Percentiles rank a stretch among this genome's conserved stretches.
Conservation (phyloP, 2,797 vertebrate species). For the Remorina albescens region DNA sequence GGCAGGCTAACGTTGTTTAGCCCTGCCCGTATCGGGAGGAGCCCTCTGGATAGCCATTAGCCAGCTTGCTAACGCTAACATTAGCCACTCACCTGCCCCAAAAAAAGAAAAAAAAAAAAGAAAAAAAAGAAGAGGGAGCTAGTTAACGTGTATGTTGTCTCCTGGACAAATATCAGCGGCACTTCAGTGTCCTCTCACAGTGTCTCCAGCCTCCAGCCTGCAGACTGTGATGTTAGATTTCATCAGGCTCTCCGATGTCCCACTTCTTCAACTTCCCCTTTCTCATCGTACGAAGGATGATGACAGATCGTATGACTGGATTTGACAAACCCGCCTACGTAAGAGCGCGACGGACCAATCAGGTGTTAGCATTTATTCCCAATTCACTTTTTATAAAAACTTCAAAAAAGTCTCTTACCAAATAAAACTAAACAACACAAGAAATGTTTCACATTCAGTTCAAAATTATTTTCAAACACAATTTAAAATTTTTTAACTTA, state of each 20-base stretch:
- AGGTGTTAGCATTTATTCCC: slow-evolving; percentile 23
- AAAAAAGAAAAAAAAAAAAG: too few relatives aligned
- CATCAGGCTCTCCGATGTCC: slow-evolving; percentile 69
- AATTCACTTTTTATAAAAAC: too few relatives aligned
- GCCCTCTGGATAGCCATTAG: slow-evolving; percentile 65
- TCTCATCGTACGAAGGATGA: slow-evolving; percentile 79
- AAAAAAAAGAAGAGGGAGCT: slow-evolving; percentile 36
- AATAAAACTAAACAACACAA: too few relatives aligned
- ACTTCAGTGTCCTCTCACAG: slow-evolving; percentile 39
- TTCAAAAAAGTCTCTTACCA: too few relatives aligned
- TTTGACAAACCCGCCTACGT: slow-evolving; percentile 72
- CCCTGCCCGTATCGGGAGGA: slow-evolving; percentile 67
- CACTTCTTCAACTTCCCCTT: slow-evolving; percentile 85
- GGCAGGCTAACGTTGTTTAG: slow-evolving; percentile 56
- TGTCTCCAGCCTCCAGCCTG: slow-evolving; percentile 32
- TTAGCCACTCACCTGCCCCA: slow-evolving; percentile 64
- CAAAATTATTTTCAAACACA: too few relatives aligned
- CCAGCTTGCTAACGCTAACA: slow-evolving; percentile 40
- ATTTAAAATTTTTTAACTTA: too few relatives aligned
- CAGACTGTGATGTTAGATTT: slow-evolving; percentile 32
- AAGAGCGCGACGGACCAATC: slow-evolving; percentile 67
- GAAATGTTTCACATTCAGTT: too few relatives aligned
- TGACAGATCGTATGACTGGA: slow-evolving; percentile 82
- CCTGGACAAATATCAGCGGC: slow-evolving; percentile 22
- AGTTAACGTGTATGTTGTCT: slow-evolving; percentile 12